A percentile compares a stretch with the other conserved stretches of the same genome.
Evolutionary conservation across 2,797 vertebrate species (phyloP).

Genomic region (Cirrhinus molitorella): DNA sequence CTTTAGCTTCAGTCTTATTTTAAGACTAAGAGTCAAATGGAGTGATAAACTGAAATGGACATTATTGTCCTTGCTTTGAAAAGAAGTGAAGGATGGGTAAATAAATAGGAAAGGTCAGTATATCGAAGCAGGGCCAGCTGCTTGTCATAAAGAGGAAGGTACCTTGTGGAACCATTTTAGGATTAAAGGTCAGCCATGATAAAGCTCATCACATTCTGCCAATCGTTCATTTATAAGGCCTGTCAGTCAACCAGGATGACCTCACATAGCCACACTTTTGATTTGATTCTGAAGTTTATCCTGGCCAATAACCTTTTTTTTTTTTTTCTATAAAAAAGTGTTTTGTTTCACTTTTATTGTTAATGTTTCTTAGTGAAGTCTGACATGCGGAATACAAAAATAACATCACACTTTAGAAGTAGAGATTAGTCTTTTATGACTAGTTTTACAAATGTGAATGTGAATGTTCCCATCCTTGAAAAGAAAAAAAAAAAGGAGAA

Average conservation of each 20-base stretch:
- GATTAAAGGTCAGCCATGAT: conserved; percentile 22
- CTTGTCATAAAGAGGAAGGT: not conserved
- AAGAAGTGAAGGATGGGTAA: not conserved
- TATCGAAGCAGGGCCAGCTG: not conserved
- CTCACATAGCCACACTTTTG: not conserved
- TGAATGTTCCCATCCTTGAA: not conserved
- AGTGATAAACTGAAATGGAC: conserved; percentile 6
- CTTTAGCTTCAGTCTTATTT: too few species aligned
- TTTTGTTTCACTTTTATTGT: too few species aligned
- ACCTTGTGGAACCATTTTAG: not conserved
- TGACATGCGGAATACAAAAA: too few species aligned
- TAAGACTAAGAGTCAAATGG: not conserved
- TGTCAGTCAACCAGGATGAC: not conserved
- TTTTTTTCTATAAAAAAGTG: too few species aligned
- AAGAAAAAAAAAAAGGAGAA: not conserved
- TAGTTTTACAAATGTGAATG: too few species aligned
- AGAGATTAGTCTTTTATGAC: too few species aligned
- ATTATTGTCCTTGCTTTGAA: not conserved
- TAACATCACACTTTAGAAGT: too few species aligned
- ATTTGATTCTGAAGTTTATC: not conserved
- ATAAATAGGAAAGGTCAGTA: not conserved
- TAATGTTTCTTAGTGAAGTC: too few species aligned
- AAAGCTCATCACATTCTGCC: conserved; percentile 7
- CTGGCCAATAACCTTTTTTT: not conserved
- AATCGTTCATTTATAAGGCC: not conserved